phyloP scores from a whole-genome alignment of 2,113 vertebrate species.

The Mionectes macconnelli region DNA sequence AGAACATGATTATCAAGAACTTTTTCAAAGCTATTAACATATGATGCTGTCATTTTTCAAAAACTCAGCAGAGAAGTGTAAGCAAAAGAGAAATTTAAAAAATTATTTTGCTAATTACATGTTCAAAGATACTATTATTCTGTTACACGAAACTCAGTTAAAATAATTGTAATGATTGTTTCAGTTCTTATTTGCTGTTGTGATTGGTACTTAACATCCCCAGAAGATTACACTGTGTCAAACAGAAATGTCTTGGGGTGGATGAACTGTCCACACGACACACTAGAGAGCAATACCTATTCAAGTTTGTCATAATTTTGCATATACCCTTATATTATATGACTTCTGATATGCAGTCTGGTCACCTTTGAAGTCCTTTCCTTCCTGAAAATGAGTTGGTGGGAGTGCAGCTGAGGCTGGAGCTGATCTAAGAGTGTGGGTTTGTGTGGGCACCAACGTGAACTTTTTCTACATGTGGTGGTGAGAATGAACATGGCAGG shows the following conservation, averaged over 20 bases:
- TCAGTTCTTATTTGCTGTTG: neutral
- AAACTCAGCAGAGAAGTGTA: neutral
- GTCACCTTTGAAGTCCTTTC: neutral
- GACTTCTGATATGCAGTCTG: neutral
- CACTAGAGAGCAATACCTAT: neutral
- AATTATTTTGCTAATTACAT: neutral
- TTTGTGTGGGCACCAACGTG: neutral
- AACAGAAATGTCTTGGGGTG: neutral
- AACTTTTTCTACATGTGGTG: rapidly evolving
- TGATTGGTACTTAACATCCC: neutral
- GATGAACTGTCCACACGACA: neutral
- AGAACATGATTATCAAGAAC: neutral
- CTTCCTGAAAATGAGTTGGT: neutral
- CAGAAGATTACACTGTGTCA: neutral
- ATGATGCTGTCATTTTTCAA: neutral
- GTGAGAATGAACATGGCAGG: neutral
- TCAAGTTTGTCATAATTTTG: neutral
- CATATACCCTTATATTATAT: neutral
- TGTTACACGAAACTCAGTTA: neutral
- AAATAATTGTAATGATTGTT: neutral
- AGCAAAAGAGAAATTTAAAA: neutral
- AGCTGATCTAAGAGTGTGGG: neutral
- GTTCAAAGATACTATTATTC: neutral
- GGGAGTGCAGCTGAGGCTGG: neutral
- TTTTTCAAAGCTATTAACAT: neutral